Evolutionary conservation across 2,113 vertebrate species (phyloP).

Genomic region (Otus sunia): DNA sequence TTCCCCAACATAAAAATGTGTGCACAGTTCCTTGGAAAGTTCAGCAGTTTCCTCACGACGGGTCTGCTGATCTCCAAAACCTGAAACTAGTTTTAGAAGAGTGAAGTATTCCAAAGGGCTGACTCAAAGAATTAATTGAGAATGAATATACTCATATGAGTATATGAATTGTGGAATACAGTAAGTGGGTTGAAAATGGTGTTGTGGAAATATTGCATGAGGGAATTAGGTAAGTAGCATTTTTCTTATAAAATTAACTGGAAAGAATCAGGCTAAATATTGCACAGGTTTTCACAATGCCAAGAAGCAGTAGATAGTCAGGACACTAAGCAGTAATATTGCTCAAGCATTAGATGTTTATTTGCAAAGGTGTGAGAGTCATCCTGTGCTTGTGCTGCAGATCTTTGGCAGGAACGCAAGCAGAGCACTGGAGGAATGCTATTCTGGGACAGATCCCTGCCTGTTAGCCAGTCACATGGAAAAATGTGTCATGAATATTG

Average conservation of each 20-base stretch:
- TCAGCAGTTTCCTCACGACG: neutral
- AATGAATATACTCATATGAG: neutral
- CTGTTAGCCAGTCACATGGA: neutral
- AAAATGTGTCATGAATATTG: neutral
- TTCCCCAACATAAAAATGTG: neutral
- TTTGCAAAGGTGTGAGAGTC: neutral
- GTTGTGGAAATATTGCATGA: neutral
- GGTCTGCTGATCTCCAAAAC: neutral
- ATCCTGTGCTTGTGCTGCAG: neutral
- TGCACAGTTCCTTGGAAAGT: neutral
- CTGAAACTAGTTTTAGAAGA: neutral
- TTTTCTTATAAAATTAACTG: neutral
- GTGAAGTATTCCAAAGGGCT: neutral
- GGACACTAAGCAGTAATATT: neutral
- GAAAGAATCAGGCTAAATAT: neutral
- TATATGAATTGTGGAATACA: neutral
- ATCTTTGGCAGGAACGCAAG: neutral
- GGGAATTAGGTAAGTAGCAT: neutral
- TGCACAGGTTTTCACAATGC: neutral
- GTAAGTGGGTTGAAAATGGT: neutral
- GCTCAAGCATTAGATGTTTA: neutral
- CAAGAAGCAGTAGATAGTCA: neutral
- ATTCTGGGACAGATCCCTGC: neutral
- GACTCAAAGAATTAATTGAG: neutral
- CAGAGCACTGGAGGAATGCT: neutral